A percentile compares a stretch with the other conserved stretches of the same genome.
Evolutionary conservation across 2,888 invertebrate species (phyloP).

Genomic region (Dolichopus griseipennis): DNA sequence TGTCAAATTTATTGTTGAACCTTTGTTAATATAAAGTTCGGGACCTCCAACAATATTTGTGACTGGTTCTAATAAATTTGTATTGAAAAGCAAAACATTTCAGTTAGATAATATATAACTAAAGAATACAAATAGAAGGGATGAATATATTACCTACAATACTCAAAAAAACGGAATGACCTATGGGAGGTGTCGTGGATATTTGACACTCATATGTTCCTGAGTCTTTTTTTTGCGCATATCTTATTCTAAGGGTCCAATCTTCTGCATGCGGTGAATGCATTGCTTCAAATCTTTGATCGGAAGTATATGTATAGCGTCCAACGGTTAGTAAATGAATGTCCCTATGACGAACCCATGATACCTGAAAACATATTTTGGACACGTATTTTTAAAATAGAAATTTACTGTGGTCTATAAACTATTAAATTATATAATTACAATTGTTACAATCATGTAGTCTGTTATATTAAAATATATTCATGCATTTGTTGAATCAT

Average conservation of each 20-base stretch:
- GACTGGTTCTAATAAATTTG: conserved; percentile 56
- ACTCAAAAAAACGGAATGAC: conserved; percentile 69
- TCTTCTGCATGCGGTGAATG: conserved; percentile 81
- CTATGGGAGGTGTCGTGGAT: conserved; percentile 80
- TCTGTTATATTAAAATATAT: too few species aligned
- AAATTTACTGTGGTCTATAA: too few species aligned
- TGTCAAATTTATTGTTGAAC: conserved; percentile 80
- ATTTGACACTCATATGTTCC: conserved; percentile 87
- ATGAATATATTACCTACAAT: conserved; percentile 58
- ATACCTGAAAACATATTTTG: conserved; percentile 48
- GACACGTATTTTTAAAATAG: too few species aligned
- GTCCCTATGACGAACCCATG: conserved; percentile 69
- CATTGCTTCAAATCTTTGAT: conserved; percentile 77
- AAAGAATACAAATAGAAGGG: conserved; percentile 11
- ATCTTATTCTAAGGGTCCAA: conserved; percentile 71
- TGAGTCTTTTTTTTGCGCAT: conserved; percentile 63
- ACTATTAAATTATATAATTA: too few species aligned
- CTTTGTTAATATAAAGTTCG: conserved; percentile 75
- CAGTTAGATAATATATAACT: too few species aligned
- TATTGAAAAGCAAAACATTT: not conserved
- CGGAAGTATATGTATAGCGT: conserved; percentile 68
- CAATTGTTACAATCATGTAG: too few species aligned
- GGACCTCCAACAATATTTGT: conserved; percentile 74
- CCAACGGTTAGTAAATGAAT: conserved; percentile 67
- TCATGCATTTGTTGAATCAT: too few species aligned